Conservation (phyloP, 2,888 invertebrate species). For the Taphrorychus bicolor region DNA sequence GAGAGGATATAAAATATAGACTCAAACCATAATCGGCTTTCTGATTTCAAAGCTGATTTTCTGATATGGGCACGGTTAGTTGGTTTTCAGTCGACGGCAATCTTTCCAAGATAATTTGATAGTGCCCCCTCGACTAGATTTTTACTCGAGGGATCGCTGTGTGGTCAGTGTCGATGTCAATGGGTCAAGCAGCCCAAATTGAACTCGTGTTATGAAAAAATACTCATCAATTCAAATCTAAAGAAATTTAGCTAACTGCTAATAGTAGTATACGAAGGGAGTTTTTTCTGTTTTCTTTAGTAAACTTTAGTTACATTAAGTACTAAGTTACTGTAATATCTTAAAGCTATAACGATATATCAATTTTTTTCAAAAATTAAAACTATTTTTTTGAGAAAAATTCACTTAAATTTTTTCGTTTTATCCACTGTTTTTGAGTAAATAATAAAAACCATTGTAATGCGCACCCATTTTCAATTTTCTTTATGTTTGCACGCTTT, state of each 20-base stretch:
- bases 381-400: neutral
- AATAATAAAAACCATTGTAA: neutral
- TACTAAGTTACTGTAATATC: no score
- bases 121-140: constrained; percentile 23
- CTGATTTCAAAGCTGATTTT: constrained; percentile 40
- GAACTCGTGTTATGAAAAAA: no score
- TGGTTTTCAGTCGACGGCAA: constrained; percentile 29
- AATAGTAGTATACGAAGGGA: no score
- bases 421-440: neutral
- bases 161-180: no score
- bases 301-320: no score
- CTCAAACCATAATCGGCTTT: constrained; percentile 35
- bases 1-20: constrained; percentile 38
- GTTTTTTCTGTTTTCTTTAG: no score
- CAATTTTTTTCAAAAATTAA: neutral
- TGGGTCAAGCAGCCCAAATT: no score
- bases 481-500: neutral
- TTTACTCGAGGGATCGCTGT: constrained; percentile 7
- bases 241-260: no score
- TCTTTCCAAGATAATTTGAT: constrained; percentile 31
- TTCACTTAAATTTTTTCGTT: neutral
- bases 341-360: no score
- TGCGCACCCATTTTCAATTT: neutral
- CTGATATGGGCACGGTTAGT: constrained; percentile 37
- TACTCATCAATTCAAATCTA: no score